A percentile compares a stretch with the other conserved stretches of the same genome.
Evolutionary conservation across 2,888 invertebrate genomes (phyloP).

Genomic region (Dryobotodes eremita): DNA sequence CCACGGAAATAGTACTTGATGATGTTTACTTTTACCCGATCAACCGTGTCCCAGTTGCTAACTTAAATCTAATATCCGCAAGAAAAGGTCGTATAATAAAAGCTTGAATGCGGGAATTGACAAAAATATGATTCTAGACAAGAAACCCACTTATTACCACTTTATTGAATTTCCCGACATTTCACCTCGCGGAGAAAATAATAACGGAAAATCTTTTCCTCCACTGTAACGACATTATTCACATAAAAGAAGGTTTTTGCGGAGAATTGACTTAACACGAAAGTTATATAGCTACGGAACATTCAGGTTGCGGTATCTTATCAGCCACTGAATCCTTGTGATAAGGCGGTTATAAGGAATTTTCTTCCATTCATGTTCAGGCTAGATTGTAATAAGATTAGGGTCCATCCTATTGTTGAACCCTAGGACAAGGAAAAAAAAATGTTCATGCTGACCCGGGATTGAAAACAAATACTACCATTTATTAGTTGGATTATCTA

Average conservation of each 20-base stretch:
- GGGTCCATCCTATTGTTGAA: too few relatives aligned
- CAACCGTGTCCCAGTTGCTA: conserved; percentile 21
- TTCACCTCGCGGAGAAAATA: conserved; percentile 78
- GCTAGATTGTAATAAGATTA: too few relatives aligned
- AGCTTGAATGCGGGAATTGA: conserved; percentile 74
- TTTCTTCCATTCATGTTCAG: neutral
- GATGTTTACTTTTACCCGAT: conserved; percentile 22
- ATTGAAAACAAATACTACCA: neutral
- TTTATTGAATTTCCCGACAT: conserved; percentile 85
- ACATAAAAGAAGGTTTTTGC: conserved; percentile 71
- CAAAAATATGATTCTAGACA: conserved; percentile 80
- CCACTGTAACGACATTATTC: conserved; percentile 74
- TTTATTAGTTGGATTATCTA: neutral
- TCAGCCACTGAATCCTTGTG: conserved; percentile 30
- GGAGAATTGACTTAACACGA: conserved; percentile 65
- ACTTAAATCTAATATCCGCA: conserved; percentile 41
- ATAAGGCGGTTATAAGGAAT: conserved; percentile 15
- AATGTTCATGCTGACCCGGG: neutral
- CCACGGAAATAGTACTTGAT: conserved; percentile 21
- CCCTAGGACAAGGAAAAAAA: too few relatives aligned
- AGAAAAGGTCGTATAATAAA: conserved; percentile 73
- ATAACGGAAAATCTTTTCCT: conserved; percentile 76
- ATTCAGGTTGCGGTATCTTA: conserved; percentile 18
- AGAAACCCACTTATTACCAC: conserved; percentile 85
- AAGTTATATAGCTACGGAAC: conserved; percentile 58